These are phyloP conservation scores for Charanyca ferruginea DNA, from an alignment of 2,888 invertebrate genomes.

Conservation along the genomic window DNA sequence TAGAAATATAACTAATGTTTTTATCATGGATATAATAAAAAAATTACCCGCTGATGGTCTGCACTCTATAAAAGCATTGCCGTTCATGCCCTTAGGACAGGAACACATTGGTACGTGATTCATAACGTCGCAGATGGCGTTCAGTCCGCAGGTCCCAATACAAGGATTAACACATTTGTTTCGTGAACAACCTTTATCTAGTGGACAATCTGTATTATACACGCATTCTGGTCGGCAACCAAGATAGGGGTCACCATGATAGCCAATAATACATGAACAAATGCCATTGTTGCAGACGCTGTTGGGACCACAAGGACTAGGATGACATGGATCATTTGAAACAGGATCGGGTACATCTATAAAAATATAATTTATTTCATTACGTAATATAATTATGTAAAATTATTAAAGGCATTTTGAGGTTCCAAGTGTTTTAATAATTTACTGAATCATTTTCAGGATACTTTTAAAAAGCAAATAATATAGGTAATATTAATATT, in stretches of 20 bases:
- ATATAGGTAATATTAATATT: neutral
- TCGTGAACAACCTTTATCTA: slow-evolving; percentile 92
- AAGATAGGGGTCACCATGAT: slow-evolving; percentile 92
- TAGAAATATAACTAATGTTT: neutral
- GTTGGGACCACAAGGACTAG: slow-evolving; percentile 93
- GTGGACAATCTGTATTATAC: slow-evolving; percentile 92
- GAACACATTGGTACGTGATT: slow-evolving; percentile 94
- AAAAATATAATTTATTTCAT: neutral
- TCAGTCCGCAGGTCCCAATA: slow-evolving; percentile 93
- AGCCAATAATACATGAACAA: slow-evolving; percentile 92
- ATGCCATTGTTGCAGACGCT: slow-evolving; percentile 90
- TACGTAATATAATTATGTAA: neutral
- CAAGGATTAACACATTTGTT: slow-evolving; percentile 94
- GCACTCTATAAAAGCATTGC: slow-evolving; percentile 93
- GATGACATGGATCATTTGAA: slow-evolving; percentile 90
- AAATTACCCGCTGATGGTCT: slow-evolving; percentile 86
- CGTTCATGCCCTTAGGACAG: slow-evolving; percentile 92
- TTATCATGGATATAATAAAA: neutral
- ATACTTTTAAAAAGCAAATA: neutral
- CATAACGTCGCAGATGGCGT: slow-evolving; percentile 93
- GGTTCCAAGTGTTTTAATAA: neutral
- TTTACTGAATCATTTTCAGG: neutral
- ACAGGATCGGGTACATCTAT: slow-evolving; percentile 70
- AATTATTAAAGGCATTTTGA: neutral
- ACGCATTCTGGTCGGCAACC: slow-evolving; percentile 94